Evolutionary conservation across 2,888 invertebrate species (phyloP), one percentile per base, ranked within the genome.

Genomic region (Acrobasis repandana): DNA sequence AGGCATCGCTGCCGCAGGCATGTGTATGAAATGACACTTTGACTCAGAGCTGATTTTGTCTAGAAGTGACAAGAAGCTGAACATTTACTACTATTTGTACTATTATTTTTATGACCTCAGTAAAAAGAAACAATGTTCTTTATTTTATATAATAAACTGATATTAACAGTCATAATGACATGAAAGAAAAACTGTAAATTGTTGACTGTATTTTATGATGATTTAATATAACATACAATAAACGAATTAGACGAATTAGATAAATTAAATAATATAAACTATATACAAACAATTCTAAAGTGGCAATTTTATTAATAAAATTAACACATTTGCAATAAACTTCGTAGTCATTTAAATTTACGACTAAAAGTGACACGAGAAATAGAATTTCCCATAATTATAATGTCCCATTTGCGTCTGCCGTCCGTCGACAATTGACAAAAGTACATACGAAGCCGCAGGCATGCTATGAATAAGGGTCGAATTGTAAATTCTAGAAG

Each of bases 391-490:
- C 33, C 28, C 50, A 5, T 49, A 3, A 49, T 20, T 28, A 20
- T 49, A 49, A 50, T 50, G 28, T 9, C 50, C 50, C 50, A 50
- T 50, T 50, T 50, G 28, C 28, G 28, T 43, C 43, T 43, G 43
- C 5, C 43, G 10, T 43, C n/a, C 14, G 28, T 50, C 33, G 49
- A 49, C 49, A 20, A 20, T 20, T 20, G 20, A 20, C 20, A 20
- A 3, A 3, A 20, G 14, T 16, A 49, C 10, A 28, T 15, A 20
- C 20, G 8, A 47, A 1, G 28, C 28, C 28, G 5, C 50, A 50
- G 28, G 50, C 28, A 50, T 50, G 28, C 50, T 28, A 50, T 50
- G 33, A 14, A 28, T 49, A 11, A 11, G 10, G 10, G 49, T 18
- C 4, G 49, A 49, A 20, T 20, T 49, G 14, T 49, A 14, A 49